Percentiles rank a stretch among this genome's conserved stretches.
Conservation (phyloP, 2,797 vertebrate species). For the Chiloscyllium punctatum region DNA sequence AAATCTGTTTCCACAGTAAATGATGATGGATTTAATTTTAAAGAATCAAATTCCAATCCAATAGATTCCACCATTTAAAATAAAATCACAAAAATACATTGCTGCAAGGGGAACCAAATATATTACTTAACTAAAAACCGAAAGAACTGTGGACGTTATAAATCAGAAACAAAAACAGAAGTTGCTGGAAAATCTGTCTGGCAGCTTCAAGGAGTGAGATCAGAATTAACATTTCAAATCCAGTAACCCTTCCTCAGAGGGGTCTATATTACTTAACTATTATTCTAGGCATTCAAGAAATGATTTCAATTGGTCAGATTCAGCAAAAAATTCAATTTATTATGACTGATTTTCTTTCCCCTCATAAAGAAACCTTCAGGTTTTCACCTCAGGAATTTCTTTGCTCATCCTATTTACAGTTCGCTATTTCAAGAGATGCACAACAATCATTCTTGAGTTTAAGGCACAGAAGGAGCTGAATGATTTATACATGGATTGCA, state of each 20-base stretch:
- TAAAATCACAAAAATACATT: neutral
- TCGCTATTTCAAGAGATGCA: neutral
- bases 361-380: neutral
- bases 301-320: neutral
- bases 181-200: too few species aligned
- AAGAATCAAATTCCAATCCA: neutral
- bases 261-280: neutral
- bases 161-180: too few species aligned
- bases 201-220: too few species aligned
- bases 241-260: too few species aligned
- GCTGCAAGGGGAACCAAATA: neutral
- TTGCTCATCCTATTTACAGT: neutral
- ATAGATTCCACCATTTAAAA: neutral
- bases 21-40: neutral
- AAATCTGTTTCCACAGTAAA: neutral
- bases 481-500: too few species aligned
- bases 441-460: neutral
- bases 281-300: neutral
- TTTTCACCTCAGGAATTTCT: neutral
- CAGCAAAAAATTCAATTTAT: neutral
- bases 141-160: too few species aligned
- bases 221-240: too few species aligned
- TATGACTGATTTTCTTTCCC: neutral
- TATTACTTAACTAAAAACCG: too few species aligned
- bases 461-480: too few species aligned